Percentiles rank a stretch among this genome's conserved stretches.
phyloP scores from a whole-genome alignment of 2,888 invertebrate species.

The Oscheius onirici region DNA sequence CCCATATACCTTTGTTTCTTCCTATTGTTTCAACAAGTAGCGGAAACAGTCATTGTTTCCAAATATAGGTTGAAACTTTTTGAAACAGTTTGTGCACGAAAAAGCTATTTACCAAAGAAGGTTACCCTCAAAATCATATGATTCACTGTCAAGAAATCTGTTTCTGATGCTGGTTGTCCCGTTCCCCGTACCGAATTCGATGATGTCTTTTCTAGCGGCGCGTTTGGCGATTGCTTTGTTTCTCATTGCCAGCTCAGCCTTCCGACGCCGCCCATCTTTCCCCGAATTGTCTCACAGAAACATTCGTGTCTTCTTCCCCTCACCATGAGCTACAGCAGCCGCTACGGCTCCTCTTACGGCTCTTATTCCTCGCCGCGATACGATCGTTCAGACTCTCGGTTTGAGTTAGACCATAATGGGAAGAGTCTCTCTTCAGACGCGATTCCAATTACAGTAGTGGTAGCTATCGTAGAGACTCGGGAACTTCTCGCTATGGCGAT shows the following conservation, averaged over 20 bases:
- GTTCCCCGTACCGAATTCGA: neutral
- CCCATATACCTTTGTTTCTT: too few species aligned
- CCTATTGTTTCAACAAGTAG: too few species aligned
- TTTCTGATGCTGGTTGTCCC: neutral
- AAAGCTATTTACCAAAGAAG: too few species aligned
- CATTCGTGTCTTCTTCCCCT: neutral
- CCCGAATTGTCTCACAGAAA: too few species aligned
- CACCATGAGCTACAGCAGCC: constrained; percentile 17
- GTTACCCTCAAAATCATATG: too few species aligned
- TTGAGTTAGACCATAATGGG: neutral
- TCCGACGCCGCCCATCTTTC: constrained; percentile 3
- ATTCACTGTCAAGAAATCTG: too few species aligned
- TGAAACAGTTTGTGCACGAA: too few species aligned
- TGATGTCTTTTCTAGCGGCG: constrained; percentile 10
- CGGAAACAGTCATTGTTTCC: too few species aligned
- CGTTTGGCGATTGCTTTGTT: constrained; percentile 15
- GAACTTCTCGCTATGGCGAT: constrained; percentile 9
- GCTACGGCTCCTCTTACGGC: constrained; percentile 6
- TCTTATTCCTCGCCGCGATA: constrained; percentile 6
- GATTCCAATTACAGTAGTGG: constrained; percentile 10
- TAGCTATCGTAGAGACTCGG: constrained; percentile 8
- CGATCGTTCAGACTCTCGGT: neutral
- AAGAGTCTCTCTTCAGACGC: neutral
- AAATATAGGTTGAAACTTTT: too few species aligned
- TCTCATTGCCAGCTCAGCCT: constrained; percentile 6